Evolutionary conservation across 2,888 invertebrate species (phyloP), one percentile per base, ranked within the genome.

Genomic region (Drosophila colorata): DNA sequence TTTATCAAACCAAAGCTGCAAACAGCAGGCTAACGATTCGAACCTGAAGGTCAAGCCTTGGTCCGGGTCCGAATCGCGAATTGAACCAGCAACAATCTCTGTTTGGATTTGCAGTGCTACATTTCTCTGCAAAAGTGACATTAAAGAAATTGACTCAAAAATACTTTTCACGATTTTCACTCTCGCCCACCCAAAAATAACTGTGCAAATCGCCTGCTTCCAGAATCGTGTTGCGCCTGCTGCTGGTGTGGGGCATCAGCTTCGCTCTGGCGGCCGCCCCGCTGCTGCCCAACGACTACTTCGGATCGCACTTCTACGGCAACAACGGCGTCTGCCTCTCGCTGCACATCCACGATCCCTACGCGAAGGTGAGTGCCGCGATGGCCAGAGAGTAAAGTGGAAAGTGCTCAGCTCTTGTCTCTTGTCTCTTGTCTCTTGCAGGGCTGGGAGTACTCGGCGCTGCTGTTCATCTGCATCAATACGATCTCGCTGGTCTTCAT

Each of bases 361-460:
- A 93, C 77, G 93, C 93, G n/a, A 92, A 92, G 91, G 94, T 93
- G 76, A 84, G 14, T 3, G 9, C 11, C 11, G 0, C 4, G 23
- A 2, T 23, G 25, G 25, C 2, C 9, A 11, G 31, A 11, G 31
- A 31, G 31, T 31, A 3, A 31, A 13, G 11, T 33, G 33, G 13
- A 11, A 0, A 4, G 0, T 33, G 33, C 13, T 33, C 33, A 33
- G 4, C 33, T 13, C 8, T 13, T 4, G 11, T 33, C 33, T 13
- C 13, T 33, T 33, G 11, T n/a, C 33, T 13, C 8, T 13, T 4
- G 11, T 33, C 33, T 13, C 13, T 33, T 33, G 11, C 23, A 93
- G 93, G 94, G 94, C 28, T 94, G 94, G 94, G 93, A 94, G 77
- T 94, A 94, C 77, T 94, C 94, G 0, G 93, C 94, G 0, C 90